A percentile compares a stretch with the other conserved stretches of the same genome.
These are phyloP conservation scores for Laspeyria flexula DNA, from an alignment of 2,888 invertebrate genomes.

Conservation along the genomic window DNA sequence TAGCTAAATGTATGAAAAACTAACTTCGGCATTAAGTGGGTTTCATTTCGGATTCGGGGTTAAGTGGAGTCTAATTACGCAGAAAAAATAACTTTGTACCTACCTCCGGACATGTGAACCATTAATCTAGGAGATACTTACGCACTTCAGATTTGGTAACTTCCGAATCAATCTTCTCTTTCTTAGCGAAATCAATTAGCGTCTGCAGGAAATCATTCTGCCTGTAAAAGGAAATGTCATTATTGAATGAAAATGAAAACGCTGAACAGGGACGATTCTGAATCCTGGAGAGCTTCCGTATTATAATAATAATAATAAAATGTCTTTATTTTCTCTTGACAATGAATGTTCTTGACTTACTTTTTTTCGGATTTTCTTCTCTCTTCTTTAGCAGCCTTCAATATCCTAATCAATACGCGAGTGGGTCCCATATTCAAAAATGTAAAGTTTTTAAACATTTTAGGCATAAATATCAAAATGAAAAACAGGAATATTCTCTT, in stretches of 20 bases:
- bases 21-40: too few species aligned
- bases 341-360: too few species aligned
- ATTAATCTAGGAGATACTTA: slow-evolving; percentile 53
- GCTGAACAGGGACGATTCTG: too few species aligned
- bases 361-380: slow-evolving; percentile 61
- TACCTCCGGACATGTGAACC: too few species aligned
- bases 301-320: too few species aligned
- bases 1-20: too few species aligned
- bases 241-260: not conserved
- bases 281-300: too few species aligned
- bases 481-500: slow-evolving; percentile 66
- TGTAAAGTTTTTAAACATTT: slow-evolving; percentile 64
- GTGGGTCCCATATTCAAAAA: slow-evolving; percentile 67
- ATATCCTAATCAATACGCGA: slow-evolving; percentile 65
- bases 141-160: slow-evolving; percentile 47
- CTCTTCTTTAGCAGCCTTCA: slow-evolving; percentile 71
- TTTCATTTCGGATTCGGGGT: too few species aligned
- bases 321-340: too few species aligned
- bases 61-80: too few species aligned
- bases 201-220: slow-evolving; percentile 80
- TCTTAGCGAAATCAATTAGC: slow-evolving; percentile 75
- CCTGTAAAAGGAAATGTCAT: slow-evolving; percentile 44
- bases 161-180: slow-evolving; percentile 59
- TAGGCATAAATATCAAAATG: slow-evolving; percentile 67
- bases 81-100: too few species aligned